Percentiles rank a stretch among this genome's conserved stretches.
phyloP scores from a whole-genome alignment of 2,888 invertebrate genomes.

The Watsonalla cultraria region DNA sequence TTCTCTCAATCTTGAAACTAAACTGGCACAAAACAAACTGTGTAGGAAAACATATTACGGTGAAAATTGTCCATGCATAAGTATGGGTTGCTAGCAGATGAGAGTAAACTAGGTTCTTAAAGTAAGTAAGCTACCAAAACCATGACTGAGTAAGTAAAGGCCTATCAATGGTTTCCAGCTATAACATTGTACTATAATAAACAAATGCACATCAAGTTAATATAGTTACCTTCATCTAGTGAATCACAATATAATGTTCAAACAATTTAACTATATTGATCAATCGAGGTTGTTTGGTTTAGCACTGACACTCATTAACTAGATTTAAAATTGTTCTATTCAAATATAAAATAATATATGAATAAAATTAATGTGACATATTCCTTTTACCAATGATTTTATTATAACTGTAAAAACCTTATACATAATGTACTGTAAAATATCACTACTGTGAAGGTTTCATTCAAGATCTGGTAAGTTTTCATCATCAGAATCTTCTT shows the following conservation, averaged over 20 bases:
- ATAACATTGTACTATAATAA: not conserved
- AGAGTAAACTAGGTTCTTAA: not conserved
- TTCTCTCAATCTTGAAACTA: not conserved
- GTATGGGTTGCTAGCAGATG: not conserved
- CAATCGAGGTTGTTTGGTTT: not conserved
- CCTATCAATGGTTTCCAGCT: not conserved
- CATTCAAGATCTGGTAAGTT: constrained; percentile 87
- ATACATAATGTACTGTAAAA: constrained; percentile 66
- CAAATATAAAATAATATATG: not conserved
- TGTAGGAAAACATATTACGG: too few species aligned
- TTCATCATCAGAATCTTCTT: constrained; percentile 89
- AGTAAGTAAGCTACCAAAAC: not conserved
- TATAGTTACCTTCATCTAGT: too few species aligned
- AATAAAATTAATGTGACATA: constrained; percentile 5
- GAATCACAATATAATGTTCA: too few species aligned
- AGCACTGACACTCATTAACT: not conserved
- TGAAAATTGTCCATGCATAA: not conserved
- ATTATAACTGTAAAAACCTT: constrained; percentile 76
- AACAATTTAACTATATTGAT: not conserved
- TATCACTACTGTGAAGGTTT: constrained; percentile 47
- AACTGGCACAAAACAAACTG: not conserved
- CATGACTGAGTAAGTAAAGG: not conserved
- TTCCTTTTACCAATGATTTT: constrained; percentile 47
- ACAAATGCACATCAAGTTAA: not conserved
- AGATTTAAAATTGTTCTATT: not conserved